Conservation (phyloP, 1,140 invertebrate genomes). For the Lysiphlebus fabarum region DNA sequence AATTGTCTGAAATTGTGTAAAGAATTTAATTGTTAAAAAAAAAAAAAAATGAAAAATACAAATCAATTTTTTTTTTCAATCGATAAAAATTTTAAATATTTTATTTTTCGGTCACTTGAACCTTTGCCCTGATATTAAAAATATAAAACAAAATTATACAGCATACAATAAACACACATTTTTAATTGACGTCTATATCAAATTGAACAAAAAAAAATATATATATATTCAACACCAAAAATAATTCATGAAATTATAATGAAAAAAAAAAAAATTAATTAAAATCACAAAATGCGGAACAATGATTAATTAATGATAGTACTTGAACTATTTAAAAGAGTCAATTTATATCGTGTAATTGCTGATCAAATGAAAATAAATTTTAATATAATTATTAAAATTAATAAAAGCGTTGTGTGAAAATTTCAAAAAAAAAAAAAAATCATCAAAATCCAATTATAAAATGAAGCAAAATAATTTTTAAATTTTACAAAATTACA, state of each 20-base stretch:
- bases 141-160: too few species aligned
- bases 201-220: neutral
- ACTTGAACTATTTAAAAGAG: slow-evolving; percentile 18
- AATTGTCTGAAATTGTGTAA: too few species aligned
- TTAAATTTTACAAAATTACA: neutral
- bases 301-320: slow-evolving; percentile 23
- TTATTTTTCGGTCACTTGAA: too few species aligned
- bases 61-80: too few species aligned
- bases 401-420: neutral
- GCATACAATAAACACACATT: neutral
- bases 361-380: slow-evolving; percentile 12
- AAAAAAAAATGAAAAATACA: too few species aligned
- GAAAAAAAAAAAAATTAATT: slow-evolving; percentile 13
- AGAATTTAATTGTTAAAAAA: too few species aligned
- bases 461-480: too few species aligned
- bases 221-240: neutral
- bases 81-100: too few species aligned
- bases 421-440: neutral
- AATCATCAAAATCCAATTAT: too few species aligned
- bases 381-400: too few species aligned
- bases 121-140: too few species aligned
- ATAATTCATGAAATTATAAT: neutral
- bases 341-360: slow-evolving; percentile 11
- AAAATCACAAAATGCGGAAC: neutral
- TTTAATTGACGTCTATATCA: neutral